Percentiles rank a stretch among this genome's conserved stretches.
Conservation (phyloP, 2,113 vertebrate genomes). For the Aythya baeri region DNA sequence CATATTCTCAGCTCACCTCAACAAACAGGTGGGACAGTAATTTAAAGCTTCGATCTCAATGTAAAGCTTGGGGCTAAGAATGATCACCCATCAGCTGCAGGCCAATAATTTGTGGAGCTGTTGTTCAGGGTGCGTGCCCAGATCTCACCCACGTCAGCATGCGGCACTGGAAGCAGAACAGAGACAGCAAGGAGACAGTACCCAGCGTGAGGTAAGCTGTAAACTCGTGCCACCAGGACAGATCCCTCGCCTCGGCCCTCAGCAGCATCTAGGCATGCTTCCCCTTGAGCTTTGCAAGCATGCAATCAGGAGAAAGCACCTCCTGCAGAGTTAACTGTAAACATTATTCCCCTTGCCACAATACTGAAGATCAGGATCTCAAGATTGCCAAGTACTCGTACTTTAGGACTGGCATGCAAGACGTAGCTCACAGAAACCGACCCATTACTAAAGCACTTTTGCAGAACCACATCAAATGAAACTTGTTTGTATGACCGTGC, state of each 20-base stretch:
- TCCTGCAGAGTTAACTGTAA: background rate
- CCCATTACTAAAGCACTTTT: background rate
- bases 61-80: background rate
- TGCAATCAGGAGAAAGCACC: background rate
- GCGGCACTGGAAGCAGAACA: background rate
- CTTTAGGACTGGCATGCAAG: background rate
- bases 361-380: background rate
- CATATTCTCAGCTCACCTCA: background rate
- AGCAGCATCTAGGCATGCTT: background rate
- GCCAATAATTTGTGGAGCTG: background rate
- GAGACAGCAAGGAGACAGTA: background rate
- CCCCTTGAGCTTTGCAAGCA: background rate
- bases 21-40: background rate
- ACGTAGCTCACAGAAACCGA: fast-evolving
- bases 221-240: background rate
- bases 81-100: background rate
- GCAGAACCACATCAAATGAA: background rate
- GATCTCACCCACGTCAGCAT: background rate
- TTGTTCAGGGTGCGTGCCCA: background rate
- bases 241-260: background rate
- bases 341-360: background rate
- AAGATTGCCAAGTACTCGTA: fast-evolving
- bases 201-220: fast-evolving
- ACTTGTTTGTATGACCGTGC: fast-evolving
- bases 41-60: background rate